A percentile compares a stretch with the other conserved stretches of the same genome.
phyloP scores from a whole-genome alignment of 2,113 vertebrate species.

The Stegostoma tigrinum region DNA sequence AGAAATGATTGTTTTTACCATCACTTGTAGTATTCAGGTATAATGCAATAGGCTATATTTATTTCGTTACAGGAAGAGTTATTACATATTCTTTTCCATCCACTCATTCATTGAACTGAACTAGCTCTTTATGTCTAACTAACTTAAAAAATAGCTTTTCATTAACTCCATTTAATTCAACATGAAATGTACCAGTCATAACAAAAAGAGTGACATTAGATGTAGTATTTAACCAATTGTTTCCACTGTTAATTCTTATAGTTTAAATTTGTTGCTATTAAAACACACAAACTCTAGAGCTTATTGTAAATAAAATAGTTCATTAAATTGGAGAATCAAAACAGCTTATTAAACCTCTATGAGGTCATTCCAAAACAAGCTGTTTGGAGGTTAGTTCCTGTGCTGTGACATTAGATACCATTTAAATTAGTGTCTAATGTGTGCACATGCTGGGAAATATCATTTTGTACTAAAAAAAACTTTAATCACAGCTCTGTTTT shows the following conservation, averaged over 20 bases:
- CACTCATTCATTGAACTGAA: not conserved
- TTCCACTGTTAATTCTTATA: not conserved
- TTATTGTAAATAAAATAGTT: constrained; percentile 21
- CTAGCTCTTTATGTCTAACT: not conserved
- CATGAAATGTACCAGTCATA: not conserved
- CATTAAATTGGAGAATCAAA: constrained; percentile 8
- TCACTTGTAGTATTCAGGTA: not conserved
- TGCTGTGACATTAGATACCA: not conserved
- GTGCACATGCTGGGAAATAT: constrained; percentile 20
- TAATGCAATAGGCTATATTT: not conserved
- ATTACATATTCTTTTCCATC: not conserved
- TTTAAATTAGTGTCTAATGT: constrained; percentile 23
- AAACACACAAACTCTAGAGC: not conserved
- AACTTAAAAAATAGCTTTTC: not conserved
- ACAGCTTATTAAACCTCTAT: not conserved
- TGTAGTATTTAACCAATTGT: not conserved
- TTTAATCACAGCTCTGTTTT: not conserved
- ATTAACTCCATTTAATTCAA: not conserved
- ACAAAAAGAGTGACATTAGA: not conserved
- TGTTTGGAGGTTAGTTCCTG: constrained; percentile 5
- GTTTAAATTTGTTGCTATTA: constrained; percentile 20
- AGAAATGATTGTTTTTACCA: not conserved
- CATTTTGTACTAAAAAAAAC: not conserved
- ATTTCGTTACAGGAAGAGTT: not conserved
- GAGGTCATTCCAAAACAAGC: not conserved